Conservation (phyloP, 2,113 vertebrate species). For the Scophthalmus maximus region DNA sequence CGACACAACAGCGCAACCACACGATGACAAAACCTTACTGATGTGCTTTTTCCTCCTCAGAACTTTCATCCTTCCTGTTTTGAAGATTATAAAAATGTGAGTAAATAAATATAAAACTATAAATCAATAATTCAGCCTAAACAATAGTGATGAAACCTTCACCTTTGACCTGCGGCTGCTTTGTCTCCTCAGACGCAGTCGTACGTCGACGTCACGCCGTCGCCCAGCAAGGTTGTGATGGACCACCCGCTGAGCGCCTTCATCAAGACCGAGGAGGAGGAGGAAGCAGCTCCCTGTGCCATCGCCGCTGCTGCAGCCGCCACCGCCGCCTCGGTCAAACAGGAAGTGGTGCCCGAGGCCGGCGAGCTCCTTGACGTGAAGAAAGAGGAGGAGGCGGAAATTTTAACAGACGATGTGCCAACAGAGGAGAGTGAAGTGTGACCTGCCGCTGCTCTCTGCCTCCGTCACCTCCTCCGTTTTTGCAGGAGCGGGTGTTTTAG, state of each 20-base stretch:
- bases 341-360: slow-evolving; percentile 84
- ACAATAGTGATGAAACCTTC: no score
- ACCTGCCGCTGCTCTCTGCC: slow-evolving; percentile 2
- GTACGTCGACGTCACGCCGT: slow-evolving; percentile 91
- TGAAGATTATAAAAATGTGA: slow-evolving; percentile 98
- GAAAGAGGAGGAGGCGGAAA: slow-evolving; percentile 47
- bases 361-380: slow-evolving; percentile 51
- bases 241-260: slow-evolving; percentile 93
- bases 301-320: no score
- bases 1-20: not conserved
- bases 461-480: slow-evolving; percentile 30
- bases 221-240: slow-evolving; percentile 90
- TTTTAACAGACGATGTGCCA: slow-evolving; percentile 45
- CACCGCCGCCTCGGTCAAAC: slow-evolving; percentile 83
- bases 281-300: slow-evolving; percentile 54
- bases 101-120: slow-evolving; percentile 55
- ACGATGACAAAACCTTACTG: not conserved
- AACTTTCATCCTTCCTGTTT: slow-evolving; percentile 96
- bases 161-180: not conserved
- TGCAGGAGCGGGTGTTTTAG: slow-evolving; percentile 80
- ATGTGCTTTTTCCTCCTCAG: not conserved
- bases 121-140: fast-evolving
- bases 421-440: not conserved
- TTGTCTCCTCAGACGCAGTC: slow-evolving; percentile 86
- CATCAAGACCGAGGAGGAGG: slow-evolving; percentile 87